A percentile compares a stretch with the other conserved stretches of the same genome.
Conservation (phyloP, 2,797 vertebrate species). For the Mionectes olivaceus region DNA sequence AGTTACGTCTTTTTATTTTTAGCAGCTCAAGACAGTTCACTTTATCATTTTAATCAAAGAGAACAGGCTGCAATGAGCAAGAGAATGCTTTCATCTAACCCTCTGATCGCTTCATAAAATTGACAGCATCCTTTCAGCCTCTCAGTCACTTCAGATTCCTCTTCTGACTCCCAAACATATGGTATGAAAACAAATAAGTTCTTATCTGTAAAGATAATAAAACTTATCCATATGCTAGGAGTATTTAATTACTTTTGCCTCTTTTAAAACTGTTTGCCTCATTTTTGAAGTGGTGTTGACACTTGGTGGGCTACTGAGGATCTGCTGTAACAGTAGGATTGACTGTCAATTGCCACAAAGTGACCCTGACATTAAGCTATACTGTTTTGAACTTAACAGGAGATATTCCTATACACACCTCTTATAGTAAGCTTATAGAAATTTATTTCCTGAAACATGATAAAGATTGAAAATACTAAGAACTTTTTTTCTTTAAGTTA, state of each 20-base stretch:
- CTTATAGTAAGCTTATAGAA: not conserved
- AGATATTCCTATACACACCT: accelerated
- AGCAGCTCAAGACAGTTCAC: not conserved
- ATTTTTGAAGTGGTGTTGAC: not conserved
- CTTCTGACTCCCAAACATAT: not conserved
- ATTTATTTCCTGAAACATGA: not conserved
- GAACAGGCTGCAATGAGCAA: not conserved
- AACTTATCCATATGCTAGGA: not conserved
- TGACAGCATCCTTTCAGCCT: not conserved
- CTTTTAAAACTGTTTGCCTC: not conserved
- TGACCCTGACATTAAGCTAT: not conserved
- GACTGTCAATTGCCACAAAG: not conserved
- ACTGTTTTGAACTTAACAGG: not conserved
- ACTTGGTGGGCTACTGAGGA: not conserved
- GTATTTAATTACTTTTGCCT: not conserved
- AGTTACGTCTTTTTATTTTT: not conserved
- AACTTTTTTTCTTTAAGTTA: not conserved
- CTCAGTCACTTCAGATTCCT: not conserved
- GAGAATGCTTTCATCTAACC: not conserved
- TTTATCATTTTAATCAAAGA: constrained; percentile 33
- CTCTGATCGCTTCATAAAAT: not conserved
- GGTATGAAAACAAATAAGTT: not conserved
- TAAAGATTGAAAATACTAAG: not conserved
- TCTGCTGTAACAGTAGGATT: not conserved
- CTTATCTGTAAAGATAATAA: not conserved